These are phyloP conservation scores for Galbula dea DNA, from an alignment of 2,113 vertebrate species.

Conservation along the genomic window DNA sequence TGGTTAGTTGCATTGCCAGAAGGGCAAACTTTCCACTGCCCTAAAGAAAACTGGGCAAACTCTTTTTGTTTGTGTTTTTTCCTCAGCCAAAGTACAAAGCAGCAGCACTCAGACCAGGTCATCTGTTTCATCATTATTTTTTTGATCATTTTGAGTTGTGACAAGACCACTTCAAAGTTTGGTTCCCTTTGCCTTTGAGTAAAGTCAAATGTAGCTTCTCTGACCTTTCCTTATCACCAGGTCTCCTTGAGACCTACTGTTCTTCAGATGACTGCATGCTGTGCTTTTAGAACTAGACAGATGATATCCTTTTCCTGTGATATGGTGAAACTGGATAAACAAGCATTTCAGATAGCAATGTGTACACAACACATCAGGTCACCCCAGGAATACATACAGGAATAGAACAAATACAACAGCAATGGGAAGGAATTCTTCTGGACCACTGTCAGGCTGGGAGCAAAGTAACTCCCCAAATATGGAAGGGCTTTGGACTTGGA, in stretches of 20 bases:
- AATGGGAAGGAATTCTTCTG: too few relatives aligned
- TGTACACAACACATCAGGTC: neutral
- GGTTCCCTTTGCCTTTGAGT: neutral
- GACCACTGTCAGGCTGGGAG: neutral
- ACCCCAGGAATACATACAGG: neutral
- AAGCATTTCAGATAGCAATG: neutral
- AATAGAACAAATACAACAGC: too few relatives aligned
- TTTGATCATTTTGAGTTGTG: neutral
- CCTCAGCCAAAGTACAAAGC: neutral
- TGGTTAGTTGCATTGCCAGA: neutral
- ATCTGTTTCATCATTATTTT: neutral
- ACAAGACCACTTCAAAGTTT: neutral
- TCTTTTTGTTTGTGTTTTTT: neutral
- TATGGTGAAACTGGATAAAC: conserved; percentile 24
- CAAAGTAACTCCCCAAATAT: neutral
- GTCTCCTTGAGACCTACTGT: neutral
- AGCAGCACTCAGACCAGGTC: neutral
- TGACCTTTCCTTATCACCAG: conserved; percentile 1
- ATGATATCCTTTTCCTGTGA: conserved; percentile 47
- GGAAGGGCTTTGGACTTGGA: neutral
- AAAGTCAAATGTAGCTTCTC: neutral
- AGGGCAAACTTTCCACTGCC: neutral
- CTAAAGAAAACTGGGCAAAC: neutral
- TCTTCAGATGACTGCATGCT: neutral
- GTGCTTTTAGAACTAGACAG: conserved; percentile 6